phyloP scores from a whole-genome alignment of 2,113 vertebrate genomes.

The Xenotilapia caudafasciata region DNA sequence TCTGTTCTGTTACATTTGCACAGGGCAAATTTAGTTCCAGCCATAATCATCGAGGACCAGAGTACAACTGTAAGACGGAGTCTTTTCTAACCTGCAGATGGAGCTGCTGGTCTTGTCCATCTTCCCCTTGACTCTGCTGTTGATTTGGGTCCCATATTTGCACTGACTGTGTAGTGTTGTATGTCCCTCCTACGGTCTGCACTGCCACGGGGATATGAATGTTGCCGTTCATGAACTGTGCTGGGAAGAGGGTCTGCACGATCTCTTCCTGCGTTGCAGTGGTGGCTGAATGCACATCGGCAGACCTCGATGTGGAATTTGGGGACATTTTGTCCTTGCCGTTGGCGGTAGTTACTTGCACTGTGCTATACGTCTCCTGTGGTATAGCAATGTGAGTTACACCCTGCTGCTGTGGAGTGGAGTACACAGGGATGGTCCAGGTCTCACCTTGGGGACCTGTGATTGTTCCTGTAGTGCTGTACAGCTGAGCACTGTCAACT shows the following conservation, averaged over 20 bases:
- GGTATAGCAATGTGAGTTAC: constrained; percentile 97
- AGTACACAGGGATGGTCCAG: constrained; percentile 99
- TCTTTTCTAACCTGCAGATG: constrained; percentile 84
- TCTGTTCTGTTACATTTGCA: not conserved
- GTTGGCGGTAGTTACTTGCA: constrained; percentile 85
- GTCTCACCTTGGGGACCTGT: constrained; percentile 97
- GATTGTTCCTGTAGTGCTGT: constrained; percentile 96
- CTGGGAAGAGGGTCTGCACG: constrained; percentile 95
- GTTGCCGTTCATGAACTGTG: constrained; percentile 99
- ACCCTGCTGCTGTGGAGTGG: constrained; percentile 91
- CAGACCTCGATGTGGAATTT: constrained; percentile 20
- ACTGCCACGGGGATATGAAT: constrained; percentile 99
- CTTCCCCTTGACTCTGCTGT: constrained; percentile 75
- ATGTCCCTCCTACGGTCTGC: constrained; percentile 92
- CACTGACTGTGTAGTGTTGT: constrained; percentile 90
- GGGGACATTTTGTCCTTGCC: constrained; percentile 77
- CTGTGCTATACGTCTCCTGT: constrained; percentile 92
- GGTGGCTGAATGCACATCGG: constrained; percentile 53
- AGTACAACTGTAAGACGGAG: not conserved
- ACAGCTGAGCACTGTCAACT: constrained; percentile 95
- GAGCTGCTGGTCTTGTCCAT: constrained; percentile 81
- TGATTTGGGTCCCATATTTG: constrained; percentile 98
- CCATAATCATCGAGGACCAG: not conserved
- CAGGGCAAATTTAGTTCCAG: not conserved
- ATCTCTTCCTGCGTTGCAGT: constrained; percentile 86